Conservation (phyloP, 2,888 invertebrate species). For the Euzetes globulus region DNA sequence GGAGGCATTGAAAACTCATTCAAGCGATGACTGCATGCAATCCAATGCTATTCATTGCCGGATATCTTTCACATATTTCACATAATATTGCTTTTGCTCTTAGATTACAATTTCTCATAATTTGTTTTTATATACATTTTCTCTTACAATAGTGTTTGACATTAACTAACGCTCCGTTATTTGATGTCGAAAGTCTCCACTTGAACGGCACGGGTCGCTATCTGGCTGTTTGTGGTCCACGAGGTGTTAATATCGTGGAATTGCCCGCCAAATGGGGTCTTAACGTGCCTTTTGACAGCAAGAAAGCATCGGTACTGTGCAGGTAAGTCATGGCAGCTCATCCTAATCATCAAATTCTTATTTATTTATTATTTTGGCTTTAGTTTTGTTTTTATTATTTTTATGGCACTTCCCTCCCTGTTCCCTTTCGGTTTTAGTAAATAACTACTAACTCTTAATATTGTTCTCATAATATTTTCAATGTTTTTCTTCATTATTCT, state of each 20-base stretch:
- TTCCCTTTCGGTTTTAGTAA: too few relatives aligned
- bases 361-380: too few relatives aligned
- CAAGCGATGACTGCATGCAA: slow-evolving; percentile 6
- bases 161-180: slow-evolving; percentile 60
- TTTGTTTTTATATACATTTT: background rate
- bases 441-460: too few relatives aligned
- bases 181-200: slow-evolving; percentile 60
- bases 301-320: background rate
- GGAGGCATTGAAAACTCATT: background rate
- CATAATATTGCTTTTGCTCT: slow-evolving; percentile 6
- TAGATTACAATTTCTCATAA: slow-evolving; percentile 8
- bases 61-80: slow-evolving; percentile 14
- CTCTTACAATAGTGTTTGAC: slow-evolving; percentile 57
- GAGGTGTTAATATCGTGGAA: slow-evolving; percentile 63
- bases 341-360: too few relatives aligned
- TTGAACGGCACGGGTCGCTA: slow-evolving; percentile 61
- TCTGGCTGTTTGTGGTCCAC: slow-evolving; percentile 61
- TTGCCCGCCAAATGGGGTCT: slow-evolving; percentile 61
- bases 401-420: too few relatives aligned
- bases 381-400: background rate
- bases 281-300: background rate
- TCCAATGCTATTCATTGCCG: slow-evolving; percentile 10
- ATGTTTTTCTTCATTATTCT: too few relatives aligned
- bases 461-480: too few relatives aligned
- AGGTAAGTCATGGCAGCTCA: background rate